Percentiles rank a stretch among this genome's conserved stretches.
These are phyloP conservation scores for Acipenser transmontanus DNA, from an alignment of 2,797 vertebrate genomes.

Conservation along the genomic window DNA sequence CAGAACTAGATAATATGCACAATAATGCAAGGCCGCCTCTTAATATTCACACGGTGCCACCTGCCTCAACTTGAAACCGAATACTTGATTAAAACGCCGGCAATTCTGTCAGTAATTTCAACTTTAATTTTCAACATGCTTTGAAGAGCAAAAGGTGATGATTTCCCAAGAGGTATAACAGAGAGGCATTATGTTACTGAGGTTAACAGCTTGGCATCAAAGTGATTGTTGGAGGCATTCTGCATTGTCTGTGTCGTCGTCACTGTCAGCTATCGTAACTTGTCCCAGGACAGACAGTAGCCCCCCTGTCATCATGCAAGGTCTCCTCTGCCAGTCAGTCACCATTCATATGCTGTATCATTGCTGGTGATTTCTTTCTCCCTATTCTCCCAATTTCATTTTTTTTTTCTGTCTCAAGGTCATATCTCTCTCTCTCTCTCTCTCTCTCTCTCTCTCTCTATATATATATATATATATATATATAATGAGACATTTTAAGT, in stretches of 20 bases:
- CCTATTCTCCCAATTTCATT: not conserved
- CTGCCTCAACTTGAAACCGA: slow-evolving; percentile 48
- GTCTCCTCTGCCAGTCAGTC: slow-evolving; percentile 8
- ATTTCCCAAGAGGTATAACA: slow-evolving; percentile 54
- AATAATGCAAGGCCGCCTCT: slow-evolving; percentile 33
- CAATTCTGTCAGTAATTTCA: slow-evolving; percentile 55
- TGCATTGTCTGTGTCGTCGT: slow-evolving; percentile 22
- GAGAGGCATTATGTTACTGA: slow-evolving; percentile 34
- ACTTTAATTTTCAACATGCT: slow-evolving; percentile 47
- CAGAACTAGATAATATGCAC: slow-evolving; percentile 41
- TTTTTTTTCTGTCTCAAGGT: too few relatives aligned
- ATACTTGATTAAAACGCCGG: slow-evolving; percentile 59
- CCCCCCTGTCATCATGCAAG: not conserved
- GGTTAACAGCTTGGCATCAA: slow-evolving; percentile 30
- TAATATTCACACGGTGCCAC: slow-evolving; percentile 44
- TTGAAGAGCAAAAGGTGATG: slow-evolving; percentile 53
- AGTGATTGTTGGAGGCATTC: slow-evolving; percentile 29
- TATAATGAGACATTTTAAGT: too few relatives aligned
- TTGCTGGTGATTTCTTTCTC: slow-evolving; percentile 12
- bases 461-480: too few relatives aligned
- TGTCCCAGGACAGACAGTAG: slow-evolving; percentile 3
- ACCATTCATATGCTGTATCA: too few relatives aligned
- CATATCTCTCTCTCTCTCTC: too few relatives aligned
- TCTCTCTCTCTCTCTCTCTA: too few relatives aligned
- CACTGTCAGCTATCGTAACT: slow-evolving; percentile 12